Conservation (phyloP, 2,888 invertebrate species). For the Apodemia duryi region DNA sequence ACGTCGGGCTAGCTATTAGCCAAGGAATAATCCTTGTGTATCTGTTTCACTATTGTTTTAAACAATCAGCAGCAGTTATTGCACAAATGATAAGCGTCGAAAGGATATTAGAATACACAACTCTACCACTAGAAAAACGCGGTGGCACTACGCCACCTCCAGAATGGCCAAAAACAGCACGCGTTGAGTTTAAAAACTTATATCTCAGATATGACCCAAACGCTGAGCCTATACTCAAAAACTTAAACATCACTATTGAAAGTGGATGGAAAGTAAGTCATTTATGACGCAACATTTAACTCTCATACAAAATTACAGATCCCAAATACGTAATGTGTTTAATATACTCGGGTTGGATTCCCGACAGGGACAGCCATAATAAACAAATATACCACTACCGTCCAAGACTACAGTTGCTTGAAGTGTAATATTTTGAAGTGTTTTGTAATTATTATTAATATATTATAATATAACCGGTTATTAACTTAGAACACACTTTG, state of each 20-base stretch:
- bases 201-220: constrained; percentile 81
- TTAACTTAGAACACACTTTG: no score
- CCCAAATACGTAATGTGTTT: no score
- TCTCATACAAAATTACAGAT: no score
- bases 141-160: constrained; percentile 78
- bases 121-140: constrained; percentile 84
- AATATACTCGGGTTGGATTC: no score
- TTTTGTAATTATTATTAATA: no score
- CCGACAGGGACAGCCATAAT: no score
- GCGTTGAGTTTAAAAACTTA: constrained; percentile 78
- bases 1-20: constrained; percentile 85
- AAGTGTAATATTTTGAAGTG: no score
- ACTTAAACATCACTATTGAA: constrained; percentile 81
- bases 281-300: no score
- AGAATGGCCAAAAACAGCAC: constrained; percentile 82
- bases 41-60: constrained; percentile 88
- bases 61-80: constrained; percentile 86
- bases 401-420: no score
- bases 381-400: no score
- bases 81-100: constrained; percentile 90
- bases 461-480: no score
- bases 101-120: constrained; percentile 87
- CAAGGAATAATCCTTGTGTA: constrained; percentile 86
- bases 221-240: constrained; percentile 84
- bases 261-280: constrained; percentile 74